phyloP scores from a whole-genome alignment of 2,113 vertebrate species.

The Arenaria interpres region DNA sequence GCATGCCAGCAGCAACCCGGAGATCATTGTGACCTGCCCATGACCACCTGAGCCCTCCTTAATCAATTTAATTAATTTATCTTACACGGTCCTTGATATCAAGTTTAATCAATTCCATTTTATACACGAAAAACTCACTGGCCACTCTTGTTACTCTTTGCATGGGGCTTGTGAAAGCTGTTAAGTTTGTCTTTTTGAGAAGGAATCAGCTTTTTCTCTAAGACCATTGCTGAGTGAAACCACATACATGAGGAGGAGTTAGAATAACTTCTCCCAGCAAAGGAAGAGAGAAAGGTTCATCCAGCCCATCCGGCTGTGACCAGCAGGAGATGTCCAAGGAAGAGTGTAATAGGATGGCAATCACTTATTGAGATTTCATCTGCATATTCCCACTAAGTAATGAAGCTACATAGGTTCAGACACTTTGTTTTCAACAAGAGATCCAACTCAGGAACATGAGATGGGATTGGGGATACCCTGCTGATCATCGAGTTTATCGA shows the following conservation, averaged over 20 bases:
- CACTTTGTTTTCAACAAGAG: background rate
- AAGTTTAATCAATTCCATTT: background rate
- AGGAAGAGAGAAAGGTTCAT: background rate
- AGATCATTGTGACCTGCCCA: background rate
- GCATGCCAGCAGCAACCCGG: background rate
- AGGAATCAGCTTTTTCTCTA: background rate
- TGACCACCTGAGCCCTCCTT: constrained; percentile 53
- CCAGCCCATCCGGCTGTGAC: no score
- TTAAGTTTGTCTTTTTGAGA: background rate
- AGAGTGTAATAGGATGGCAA: background rate
- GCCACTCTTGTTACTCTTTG: background rate
- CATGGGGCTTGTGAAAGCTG: background rate
- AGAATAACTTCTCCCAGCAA: background rate
- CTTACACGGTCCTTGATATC: background rate
- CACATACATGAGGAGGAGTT: background rate
- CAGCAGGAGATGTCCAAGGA: background rate
- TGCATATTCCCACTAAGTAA: background rate
- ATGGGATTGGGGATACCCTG: background rate
- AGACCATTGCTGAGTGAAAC: background rate
- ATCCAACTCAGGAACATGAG: background rate
- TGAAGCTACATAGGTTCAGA: background rate
- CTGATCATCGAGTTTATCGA: background rate
- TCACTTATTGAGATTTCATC: background rate
- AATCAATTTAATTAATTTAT: constrained; percentile 26
- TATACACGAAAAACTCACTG: background rate